Evolutionary conservation across 2,797 vertebrate species (phyloP).

Genomic region (Cyclura pinguis): DNA sequence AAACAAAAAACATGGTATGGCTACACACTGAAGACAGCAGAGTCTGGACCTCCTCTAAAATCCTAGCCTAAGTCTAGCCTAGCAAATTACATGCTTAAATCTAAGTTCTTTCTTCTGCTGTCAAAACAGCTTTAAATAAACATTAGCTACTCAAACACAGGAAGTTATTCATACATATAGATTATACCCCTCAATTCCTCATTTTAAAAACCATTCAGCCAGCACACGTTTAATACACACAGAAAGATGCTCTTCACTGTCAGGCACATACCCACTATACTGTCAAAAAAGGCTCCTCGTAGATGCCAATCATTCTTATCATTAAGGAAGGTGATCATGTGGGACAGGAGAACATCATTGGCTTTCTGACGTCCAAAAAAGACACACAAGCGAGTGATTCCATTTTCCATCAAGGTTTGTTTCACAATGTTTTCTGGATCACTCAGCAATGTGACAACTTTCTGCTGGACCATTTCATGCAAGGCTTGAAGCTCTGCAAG

Average conservation of each 20-base stretch:
- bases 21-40: neutral
- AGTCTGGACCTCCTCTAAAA: too few species aligned
- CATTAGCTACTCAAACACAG: neutral
- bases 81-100: neutral
- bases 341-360: slow-evolving; percentile 96
- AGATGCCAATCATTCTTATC: slow-evolving; percentile 99
- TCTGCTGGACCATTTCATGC: slow-evolving; percentile 99
- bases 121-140: neutral
- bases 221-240: neutral
- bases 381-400: slow-evolving; percentile 96
- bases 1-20: neutral
- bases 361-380: slow-evolving; percentile 98
- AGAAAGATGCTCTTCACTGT: neutral
- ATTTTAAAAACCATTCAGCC: neutral
- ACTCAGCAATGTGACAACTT: slow-evolving; percentile 97
- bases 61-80: neutral
- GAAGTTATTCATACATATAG: neutral
- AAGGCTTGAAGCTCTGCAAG: slow-evolving; percentile 93
- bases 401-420: slow-evolving; percentile 97
- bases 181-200: neutral
- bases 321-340: slow-evolving; percentile 99
- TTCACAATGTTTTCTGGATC: slow-evolving; percentile 98
- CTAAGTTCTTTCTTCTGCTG: neutral
- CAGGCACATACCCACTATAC: slow-evolving; percentile 91
- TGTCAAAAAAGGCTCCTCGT: slow-evolving; percentile 97